Percentiles rank a stretch among this genome's conserved stretches.
phyloP scores from a whole-genome alignment of 2,113 vertebrate species.

The Chitala chitala region DNA sequence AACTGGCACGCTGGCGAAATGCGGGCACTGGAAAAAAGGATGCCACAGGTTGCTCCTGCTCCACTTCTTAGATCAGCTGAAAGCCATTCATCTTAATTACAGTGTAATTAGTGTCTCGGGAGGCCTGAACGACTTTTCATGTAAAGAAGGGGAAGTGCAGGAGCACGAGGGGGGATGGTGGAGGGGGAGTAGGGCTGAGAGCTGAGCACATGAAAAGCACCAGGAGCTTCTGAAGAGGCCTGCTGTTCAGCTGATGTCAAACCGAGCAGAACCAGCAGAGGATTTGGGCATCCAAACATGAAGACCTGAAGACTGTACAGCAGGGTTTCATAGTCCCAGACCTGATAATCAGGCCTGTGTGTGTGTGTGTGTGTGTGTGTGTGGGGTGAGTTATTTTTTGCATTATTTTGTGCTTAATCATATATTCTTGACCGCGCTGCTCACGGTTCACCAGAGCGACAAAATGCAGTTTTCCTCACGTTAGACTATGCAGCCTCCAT shows the following conservation, averaged over 20 bases:
- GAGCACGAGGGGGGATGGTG: neutral
- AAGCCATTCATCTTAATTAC: constrained; percentile 28
- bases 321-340: neutral
- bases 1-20: neutral
- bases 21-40: neutral
- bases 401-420: no score
- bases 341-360: neutral
- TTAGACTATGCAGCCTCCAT: no score
- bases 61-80: neutral
- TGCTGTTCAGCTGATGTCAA: neutral
- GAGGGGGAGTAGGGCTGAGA: neutral
- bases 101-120: constrained; percentile 19
- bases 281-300: neutral
- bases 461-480: no score
- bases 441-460: no score
- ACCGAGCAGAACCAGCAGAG: neutral
- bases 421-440: no score
- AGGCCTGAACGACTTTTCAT: constrained; percentile 6
- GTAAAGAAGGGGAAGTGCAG: constrained; percentile 8
- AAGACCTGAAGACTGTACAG: neutral
- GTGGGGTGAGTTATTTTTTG: no score
- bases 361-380: no score
- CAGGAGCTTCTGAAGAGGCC: neutral
- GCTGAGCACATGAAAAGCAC: neutral
- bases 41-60: constrained; percentile 2